These are phyloP conservation scores for Nylanderia fulva DNA, from an alignment of 1,140 invertebrate genomes.

Conservation along the genomic window DNA sequence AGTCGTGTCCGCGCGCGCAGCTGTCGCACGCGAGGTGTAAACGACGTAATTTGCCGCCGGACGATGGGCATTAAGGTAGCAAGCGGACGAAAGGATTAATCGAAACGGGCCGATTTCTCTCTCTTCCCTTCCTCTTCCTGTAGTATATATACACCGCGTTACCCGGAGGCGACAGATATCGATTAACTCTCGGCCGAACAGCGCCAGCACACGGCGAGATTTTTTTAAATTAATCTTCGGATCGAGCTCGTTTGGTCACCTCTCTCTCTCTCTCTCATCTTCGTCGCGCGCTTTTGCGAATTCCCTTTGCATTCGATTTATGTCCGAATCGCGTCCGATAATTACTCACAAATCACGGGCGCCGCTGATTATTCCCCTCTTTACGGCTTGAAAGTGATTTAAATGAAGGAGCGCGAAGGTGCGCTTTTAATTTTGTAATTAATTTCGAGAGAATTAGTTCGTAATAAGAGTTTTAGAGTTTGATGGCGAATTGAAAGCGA, in stretches of 20 bases:
- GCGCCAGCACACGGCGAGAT: background rate
- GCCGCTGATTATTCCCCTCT: background rate
- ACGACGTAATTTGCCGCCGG: slow-evolving; percentile 26
- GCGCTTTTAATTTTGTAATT: slow-evolving; percentile 9
- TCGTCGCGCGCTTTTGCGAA: slow-evolving; percentile 20
- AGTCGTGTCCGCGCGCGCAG: slow-evolving; percentile 24
- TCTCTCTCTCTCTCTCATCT: slow-evolving; percentile 5
- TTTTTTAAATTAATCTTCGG: slow-evolving; percentile 57
- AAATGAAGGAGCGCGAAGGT: background rate
- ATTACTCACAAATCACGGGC: slow-evolving; percentile 54
- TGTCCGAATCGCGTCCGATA: slow-evolving; percentile 43
- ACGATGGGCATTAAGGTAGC: slow-evolving; percentile 22
- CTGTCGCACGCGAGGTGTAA: slow-evolving; percentile 28
- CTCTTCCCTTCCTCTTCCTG: too few relatives aligned
- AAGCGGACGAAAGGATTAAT: slow-evolving; percentile 61
- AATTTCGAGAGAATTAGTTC: slow-evolving; percentile 15
- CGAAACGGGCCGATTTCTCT: slow-evolving; percentile 46
- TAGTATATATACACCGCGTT: background rate
- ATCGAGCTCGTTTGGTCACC: background rate
- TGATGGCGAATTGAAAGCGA: background rate
- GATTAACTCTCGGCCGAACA: slow-evolving; percentile 44
- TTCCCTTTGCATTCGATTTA: slow-evolving; percentile 13
- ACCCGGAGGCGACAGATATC: slow-evolving; percentile 49
- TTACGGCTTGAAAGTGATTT: slow-evolving; percentile 37
- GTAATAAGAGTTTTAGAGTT: background rate